These are phyloP conservation scores for Bujurquina vittata DNA, from an alignment of 2,113 vertebrate genomes.

Conservation along the genomic window DNA sequence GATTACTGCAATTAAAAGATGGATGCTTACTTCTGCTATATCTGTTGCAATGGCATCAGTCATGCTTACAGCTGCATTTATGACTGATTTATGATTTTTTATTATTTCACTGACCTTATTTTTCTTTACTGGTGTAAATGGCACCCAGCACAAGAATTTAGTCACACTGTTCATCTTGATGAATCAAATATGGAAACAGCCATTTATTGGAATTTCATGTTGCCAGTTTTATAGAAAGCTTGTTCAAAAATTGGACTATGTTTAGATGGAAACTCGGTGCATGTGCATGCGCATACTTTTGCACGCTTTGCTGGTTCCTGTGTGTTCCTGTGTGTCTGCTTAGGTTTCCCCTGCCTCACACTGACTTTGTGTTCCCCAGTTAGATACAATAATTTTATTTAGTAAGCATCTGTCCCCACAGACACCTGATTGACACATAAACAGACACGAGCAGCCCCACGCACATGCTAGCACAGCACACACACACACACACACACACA, in stretches of 20 bases:
- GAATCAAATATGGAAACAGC: neutral
- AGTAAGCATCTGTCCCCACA: constrained; percentile 70
- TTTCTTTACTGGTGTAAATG: neutral
- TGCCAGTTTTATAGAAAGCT: neutral
- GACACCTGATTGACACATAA: constrained; percentile 52
- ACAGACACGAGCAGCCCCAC: neutral
- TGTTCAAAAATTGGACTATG: neutral
- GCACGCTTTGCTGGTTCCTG: neutral
- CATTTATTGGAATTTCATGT: neutral
- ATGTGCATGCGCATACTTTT: neutral
- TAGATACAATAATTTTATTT: constrained; percentile 72
- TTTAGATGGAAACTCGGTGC: neutral
- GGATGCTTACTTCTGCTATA: too few relatives aligned
- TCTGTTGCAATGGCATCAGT: neutral
- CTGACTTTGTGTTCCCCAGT: constrained; percentile 66
- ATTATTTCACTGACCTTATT: neutral
- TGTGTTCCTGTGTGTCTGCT: neutral
- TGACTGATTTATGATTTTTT: neutral
- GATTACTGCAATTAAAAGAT: too few relatives aligned
- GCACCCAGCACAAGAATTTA: neutral
- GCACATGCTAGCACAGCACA: neutral
- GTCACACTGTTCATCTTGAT: neutral
- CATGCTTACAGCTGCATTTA: neutral
- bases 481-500: constrained; percentile 22
- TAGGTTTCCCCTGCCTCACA: constrained; percentile 6